A percentile compares a stretch with the other conserved stretches of the same genome.
These are phyloP conservation scores for Philotrypesis tridentata DNA, from an alignment of 1,140 invertebrate species.

Conservation along the genomic window DNA sequence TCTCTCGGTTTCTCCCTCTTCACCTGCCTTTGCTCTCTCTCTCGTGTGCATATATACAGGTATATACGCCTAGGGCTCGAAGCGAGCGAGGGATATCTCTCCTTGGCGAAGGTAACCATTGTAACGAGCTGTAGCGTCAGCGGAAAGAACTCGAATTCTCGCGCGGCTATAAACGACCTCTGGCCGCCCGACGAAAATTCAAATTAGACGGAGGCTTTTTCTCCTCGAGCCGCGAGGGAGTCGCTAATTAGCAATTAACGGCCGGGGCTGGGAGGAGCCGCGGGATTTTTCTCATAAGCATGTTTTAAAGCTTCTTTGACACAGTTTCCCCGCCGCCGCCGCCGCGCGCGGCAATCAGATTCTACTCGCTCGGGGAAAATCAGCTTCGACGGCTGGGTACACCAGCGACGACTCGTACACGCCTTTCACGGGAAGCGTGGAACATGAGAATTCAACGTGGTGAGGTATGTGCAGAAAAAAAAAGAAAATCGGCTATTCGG, in stretches of 20 bases:
- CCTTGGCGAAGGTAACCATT: slow-evolving; percentile 1
- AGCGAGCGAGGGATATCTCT: too few species aligned
- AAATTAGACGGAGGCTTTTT: slow-evolving; percentile 3
- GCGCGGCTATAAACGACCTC: not conserved
- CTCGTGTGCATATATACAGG: too few species aligned
- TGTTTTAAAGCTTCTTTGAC: not conserved
- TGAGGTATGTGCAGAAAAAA: too few species aligned
- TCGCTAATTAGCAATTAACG: slow-evolving; percentile 25
- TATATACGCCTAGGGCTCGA: too few species aligned
- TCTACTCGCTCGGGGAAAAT: not conserved
- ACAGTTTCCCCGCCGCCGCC: not conserved
- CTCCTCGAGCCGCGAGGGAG: not conserved
- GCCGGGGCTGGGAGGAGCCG: not conserved
- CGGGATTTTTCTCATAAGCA: not conserved
- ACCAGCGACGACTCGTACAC: too few species aligned
- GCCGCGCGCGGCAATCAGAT: not conserved
- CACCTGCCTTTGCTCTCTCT: too few species aligned
- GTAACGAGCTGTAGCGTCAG: not conserved
- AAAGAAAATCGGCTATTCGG: too few species aligned
- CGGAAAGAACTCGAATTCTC: not conserved
- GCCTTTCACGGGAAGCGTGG: too few species aligned
- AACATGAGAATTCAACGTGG: too few species aligned
- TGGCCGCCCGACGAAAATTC: not conserved
- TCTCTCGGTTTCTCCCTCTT: not conserved
- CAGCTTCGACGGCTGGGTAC: not conserved